These are phyloP conservation scores for Melanerpes aurifrons DNA, from an alignment of 2,113 vertebrate genomes.

Conservation along the genomic window DNA sequence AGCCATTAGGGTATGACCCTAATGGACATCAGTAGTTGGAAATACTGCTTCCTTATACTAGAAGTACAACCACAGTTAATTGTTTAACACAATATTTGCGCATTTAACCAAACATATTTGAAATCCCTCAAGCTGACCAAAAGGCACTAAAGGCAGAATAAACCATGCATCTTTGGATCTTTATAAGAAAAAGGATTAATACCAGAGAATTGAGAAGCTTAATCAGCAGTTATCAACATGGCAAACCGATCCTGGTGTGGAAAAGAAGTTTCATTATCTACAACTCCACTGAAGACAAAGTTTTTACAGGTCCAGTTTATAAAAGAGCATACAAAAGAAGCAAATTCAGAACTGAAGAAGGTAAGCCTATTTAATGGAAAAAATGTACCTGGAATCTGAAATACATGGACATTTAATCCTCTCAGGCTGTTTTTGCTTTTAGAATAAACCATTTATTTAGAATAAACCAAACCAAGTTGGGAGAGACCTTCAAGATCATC, in stretches of 20 bases:
- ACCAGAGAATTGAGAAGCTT: neutral
- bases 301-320: neutral
- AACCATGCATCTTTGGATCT: neutral
- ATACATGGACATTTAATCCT: neutral
- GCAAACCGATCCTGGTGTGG: neutral
- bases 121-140: neutral
- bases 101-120: neutral
- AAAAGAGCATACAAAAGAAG: neutral
- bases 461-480: no score
- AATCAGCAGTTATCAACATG: neutral
- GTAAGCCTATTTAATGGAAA: neutral
- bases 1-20: neutral
- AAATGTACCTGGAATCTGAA: neutral
- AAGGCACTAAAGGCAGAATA: neutral
- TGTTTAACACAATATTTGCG: neutral
- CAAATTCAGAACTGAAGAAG: neutral
- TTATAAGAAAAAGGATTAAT: neutral
- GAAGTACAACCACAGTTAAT: neutral
- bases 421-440: neutral
- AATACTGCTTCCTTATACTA: neutral
- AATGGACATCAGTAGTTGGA: neutral
- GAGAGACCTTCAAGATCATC: no score
- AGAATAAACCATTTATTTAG: no score
- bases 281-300: neutral
- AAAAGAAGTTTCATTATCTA: neutral